Percentiles rank a stretch among this genome's conserved stretches.
These are phyloP conservation scores for Palaemon carinicauda DNA, from an alignment of 1,140 invertebrate species.

Conservation along the genomic window DNA sequence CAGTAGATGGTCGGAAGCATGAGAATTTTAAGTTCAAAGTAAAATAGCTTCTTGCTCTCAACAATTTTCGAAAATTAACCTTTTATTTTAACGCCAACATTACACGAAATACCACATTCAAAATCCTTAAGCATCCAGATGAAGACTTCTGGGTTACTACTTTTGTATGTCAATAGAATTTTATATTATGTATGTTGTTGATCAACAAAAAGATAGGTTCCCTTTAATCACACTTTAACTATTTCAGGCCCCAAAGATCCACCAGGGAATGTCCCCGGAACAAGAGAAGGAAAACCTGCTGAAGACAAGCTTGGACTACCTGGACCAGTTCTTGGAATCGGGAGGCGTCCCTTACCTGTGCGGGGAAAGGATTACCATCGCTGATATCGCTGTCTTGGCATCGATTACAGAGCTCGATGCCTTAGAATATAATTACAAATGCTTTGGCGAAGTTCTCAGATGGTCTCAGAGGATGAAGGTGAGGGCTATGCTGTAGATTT, in stretches of 20 bases:
- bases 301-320: conserved; percentile 62
- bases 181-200: neutral
- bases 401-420: conserved; percentile 62
- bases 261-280: conserved; percentile 57
- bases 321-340: conserved; percentile 61
- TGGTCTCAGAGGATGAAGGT: conserved; percentile 63
- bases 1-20: no score
- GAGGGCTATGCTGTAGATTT: no score
- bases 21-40: no score
- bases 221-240: no score
- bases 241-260: conserved; percentile 46
- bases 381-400: conserved; percentile 63
- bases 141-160: neutral
- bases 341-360: conserved; percentile 60
- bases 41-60: no score
- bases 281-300: conserved; percentile 62
- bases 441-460: conserved; percentile 61
- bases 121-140: no score
- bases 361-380: conserved; percentile 63
- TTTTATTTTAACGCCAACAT: no score
- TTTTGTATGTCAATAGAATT: neutral
- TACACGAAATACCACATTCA: no score
- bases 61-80: no score
- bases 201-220: neutral
- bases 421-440: conserved; percentile 62